Evolutionary conservation across 1,140 invertebrate genomes (phyloP).

Genomic region (Theocolax elegans): DNA sequence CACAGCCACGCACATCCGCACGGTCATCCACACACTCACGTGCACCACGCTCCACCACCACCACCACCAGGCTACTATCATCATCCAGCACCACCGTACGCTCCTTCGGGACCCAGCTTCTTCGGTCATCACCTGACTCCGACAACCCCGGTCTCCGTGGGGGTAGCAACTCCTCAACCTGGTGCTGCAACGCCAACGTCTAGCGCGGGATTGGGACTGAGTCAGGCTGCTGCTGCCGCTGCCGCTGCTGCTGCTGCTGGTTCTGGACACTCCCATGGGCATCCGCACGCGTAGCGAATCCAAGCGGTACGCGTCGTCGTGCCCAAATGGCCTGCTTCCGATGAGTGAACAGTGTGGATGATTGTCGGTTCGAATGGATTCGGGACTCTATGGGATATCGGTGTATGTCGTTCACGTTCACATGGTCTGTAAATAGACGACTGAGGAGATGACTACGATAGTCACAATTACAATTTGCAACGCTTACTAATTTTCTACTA

Average conservation of each 20-base stretch:
- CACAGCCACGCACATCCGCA: slow-evolving; percentile 63
- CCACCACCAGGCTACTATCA: slow-evolving; percentile 64
- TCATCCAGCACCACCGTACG: slow-evolving; percentile 56
- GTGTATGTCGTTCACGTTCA: neutral
- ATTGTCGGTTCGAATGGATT: no score
- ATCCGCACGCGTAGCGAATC: slow-evolving; percentile 64
- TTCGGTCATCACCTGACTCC: slow-evolving; percentile 61
- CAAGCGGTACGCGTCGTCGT: slow-evolving; percentile 34
- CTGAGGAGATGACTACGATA: neutral
- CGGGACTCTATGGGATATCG: no score
- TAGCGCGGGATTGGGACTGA: slow-evolving; percentile 45
- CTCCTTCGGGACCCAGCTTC: slow-evolving; percentile 60
- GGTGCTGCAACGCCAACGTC: slow-evolving; percentile 59
- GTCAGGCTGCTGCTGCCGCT: slow-evolving; percentile 45
- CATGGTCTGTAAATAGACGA: slow-evolving; percentile 18
- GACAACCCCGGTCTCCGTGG: slow-evolving; percentile 52
- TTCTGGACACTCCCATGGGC: slow-evolving; percentile 56
- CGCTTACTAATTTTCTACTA: neutral
- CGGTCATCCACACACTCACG: slow-evolving; percentile 59
- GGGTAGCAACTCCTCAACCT: slow-evolving; percentile 50
- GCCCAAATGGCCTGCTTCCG: slow-evolving; percentile 21
- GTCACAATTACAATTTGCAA: neutral
- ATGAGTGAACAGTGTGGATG: slow-evolving; percentile 4
- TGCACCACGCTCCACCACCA: slow-evolving; percentile 57
- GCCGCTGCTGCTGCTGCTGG: no score